These are phyloP conservation scores for Euplexia lucipara DNA, from an alignment of 2,888 invertebrate genomes.

Conservation along the genomic window DNA sequence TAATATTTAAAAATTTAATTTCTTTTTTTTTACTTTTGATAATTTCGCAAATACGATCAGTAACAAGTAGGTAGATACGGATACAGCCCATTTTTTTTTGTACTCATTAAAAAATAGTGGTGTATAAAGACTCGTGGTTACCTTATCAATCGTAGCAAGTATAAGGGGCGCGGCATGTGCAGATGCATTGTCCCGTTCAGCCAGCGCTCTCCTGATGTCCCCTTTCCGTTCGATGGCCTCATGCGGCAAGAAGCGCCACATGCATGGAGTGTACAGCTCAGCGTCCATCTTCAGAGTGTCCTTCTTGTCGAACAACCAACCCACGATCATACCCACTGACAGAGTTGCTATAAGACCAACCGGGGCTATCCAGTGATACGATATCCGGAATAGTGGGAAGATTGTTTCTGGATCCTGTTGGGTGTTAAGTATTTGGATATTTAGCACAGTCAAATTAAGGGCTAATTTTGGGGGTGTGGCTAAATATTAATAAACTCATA, in stretches of 20 bases:
- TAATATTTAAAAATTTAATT: too few relatives aligned
- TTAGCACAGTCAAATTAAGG: neutral
- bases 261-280: slow-evolving; percentile 82
- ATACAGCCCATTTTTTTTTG: too few relatives aligned
- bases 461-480: too few relatives aligned
- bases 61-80: too few relatives aligned
- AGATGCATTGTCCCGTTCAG: slow-evolving; percentile 58
- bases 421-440: slow-evolving; percentile 1
- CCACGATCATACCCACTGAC: slow-evolving; percentile 92
- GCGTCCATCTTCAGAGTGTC: slow-evolving; percentile 77
- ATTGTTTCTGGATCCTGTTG: slow-evolving; percentile 85
- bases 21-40: too few relatives aligned
- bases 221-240: slow-evolving; percentile 71
- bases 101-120: too few relatives aligned
- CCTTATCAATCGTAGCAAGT: slow-evolving; percentile 72
- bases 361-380: slow-evolving; percentile 96
- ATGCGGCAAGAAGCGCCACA: slow-evolving; percentile 80
- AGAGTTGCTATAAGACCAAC: slow-evolving; percentile 93
- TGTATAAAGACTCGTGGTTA: too few relatives aligned
- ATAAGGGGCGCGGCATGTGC: slow-evolving; percentile 80
- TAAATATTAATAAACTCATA: too few relatives aligned
- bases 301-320: slow-evolving; percentile 78
- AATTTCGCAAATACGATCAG: too few relatives aligned
- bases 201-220: slow-evolving; percentile 71
- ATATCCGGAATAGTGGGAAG: slow-evolving; percentile 94